Base-by-base conservation (phyloP, 2,113 vertebrate species). In the Sebastes fasciatus region DNA sequence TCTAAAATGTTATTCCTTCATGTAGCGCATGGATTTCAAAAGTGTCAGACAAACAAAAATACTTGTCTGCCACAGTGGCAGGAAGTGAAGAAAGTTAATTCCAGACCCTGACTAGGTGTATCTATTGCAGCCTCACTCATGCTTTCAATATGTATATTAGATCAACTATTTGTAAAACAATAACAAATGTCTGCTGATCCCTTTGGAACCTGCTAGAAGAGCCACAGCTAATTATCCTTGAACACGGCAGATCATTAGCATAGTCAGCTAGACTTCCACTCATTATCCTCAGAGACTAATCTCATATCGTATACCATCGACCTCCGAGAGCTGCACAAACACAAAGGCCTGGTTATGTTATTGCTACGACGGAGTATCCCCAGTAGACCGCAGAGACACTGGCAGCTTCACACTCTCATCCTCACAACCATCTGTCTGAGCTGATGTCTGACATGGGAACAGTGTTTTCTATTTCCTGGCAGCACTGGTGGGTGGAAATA, bases 201-300 rank as follows among this genome's bases (percentile, higher is more conserved):
- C 0, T 46, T 4, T 79, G 40, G 77, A 85, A 87, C 14, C 63
- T 13, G 11, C 43, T 34, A 81, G 34, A 84, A 52, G 57, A 85
- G 52, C 23, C 64, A n/a, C 88, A 80, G 77, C 40, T n/a, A 91
- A 92, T 93, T 87, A 91, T 62, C 52, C 65, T 57, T 77, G 68
- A 87, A 79, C 66, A 26, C 76, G 63, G 54, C 40, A 19, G 71
- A 87, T 85, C 85, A 90, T 89, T 88, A 85, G 54, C 69, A 34
- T 42, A 60, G 76, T 71, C 77, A 70, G 60, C 74, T n/a, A 49
- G 52, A 80, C 76, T 69, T 34, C 42, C 26, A 11, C 46, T 66
- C 57, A 52, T 74, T 78, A 83, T 86, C 75, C 84, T 55, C 70
- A 19, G 64, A 84, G 77, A 91, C 71, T 83, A 66, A 80, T 81